Base-by-base conservation (phyloP, 2,888 invertebrate species). In the Pandemis heparana region DNA sequence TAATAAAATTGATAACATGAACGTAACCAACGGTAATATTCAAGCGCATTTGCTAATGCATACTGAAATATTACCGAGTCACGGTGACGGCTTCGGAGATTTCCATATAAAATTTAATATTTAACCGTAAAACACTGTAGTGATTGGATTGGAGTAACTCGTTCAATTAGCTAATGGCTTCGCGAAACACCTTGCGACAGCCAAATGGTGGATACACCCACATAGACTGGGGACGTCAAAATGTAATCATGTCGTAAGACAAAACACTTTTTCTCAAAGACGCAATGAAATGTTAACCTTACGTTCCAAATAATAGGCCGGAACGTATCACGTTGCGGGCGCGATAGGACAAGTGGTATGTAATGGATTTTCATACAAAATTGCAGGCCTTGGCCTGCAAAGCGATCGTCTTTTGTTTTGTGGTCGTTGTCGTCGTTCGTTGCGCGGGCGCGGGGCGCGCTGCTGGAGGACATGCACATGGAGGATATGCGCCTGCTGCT, bases 81-180 rank as follows among this genome's bases (percentile, higher is more conserved):
- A 74, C 41, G 16, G 23, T 53, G 69, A 51, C 65, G 18, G 38
- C 53, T 60, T 41, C 38, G 32, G 18, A 71, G 38, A 63, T 68
- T 63, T 64, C 23, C 23, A 39, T 61, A 38, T 70, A 70, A 65
- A 61, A 61, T 65, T 41, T 65, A 70, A 61, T 74, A 61, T 70
- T 74, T 53, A 48, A 65, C 53, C 46, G 32, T 74, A 38, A 65
- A 65, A 70, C 69, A 63, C 7, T 59, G 74, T 14, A 60, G 65
- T 43, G 74, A 74, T 74, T 74, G 69, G 74, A 70, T 70, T 46
- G 69, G 41, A 51, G 48, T 48, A 67, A 65, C 46, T 18, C 39
- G 74, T 76, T 77, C 79, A 80, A 79, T 81, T 79, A 80, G 77
- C 77, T 80, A 80, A 81, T 81, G 80, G 80, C 72, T 79, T 75